Evolutionary conservation across 2,113 vertebrate genomes (phyloP), one percentile per base, ranked within the genome.

Genomic region (Protobothrops mucrosquamatus): DNA sequence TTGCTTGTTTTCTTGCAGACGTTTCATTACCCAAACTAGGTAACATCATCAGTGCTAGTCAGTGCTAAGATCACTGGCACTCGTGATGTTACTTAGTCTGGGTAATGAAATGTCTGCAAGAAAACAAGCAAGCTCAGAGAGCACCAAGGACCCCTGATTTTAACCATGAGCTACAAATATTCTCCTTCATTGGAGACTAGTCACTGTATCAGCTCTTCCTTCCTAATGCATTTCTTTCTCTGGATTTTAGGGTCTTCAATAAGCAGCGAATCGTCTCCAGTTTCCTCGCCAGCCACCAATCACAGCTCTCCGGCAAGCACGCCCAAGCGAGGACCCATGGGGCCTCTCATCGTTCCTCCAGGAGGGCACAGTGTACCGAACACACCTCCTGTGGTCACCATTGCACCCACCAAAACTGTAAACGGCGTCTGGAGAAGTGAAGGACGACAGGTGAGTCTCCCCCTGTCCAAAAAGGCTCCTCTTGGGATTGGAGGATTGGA

Each of bases 251-350:
- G 98, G 5, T 99, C 99, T 69, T 99, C 99, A 15, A 99, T 99
- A 97, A 99, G 99, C 98, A 99, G 98, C 18, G 99, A 99, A 96
- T 99, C 99, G 0, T 99, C 99, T 57, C 99, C 99, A 0, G 99
- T 99, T 95, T 99, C 99, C 43, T 99, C 99, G 0, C 99, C 99
- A 0, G 99, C 99, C 97, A 99, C 99, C 96, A 99, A 99, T 97
- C 99, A 99, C 98, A 99, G 99, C 96, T 99, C 99, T 91, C 99
- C 99, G 0, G 99, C 99, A 97, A 99, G 99, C 96, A 99, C 99
- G 0, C 99, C 99, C 93, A 99, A 99, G 88, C 98, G 99, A 0
- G 99, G 99, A 92, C 99, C 99, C 91, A 99, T 99, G 96, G 99
- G 98, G 23, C 98, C 98, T 57, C 98, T 99, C 96, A 98, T 99